phyloP scores from a whole-genome alignment of 2,888 invertebrate genomes.

The Leptinotarsa peninsularis region DNA sequence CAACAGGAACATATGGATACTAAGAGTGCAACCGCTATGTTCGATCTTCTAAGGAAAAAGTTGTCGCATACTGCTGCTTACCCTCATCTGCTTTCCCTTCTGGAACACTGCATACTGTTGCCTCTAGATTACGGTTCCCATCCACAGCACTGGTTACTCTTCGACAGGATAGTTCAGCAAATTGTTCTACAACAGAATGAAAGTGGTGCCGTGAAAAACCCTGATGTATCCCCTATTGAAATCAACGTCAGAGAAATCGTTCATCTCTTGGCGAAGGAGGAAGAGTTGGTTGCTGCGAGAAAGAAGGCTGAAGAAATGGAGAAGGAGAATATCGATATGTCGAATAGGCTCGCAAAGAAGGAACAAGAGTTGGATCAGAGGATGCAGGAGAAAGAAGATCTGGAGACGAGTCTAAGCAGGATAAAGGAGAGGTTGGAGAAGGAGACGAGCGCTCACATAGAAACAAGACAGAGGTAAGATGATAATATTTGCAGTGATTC shows the following conservation, averaged over 20 bases:
- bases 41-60: constrained; percentile 88
- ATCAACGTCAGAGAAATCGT: constrained; percentile 94
- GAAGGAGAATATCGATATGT: constrained; percentile 88
- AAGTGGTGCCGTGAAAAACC: constrained; percentile 71
- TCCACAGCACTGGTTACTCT: constrained; percentile 92
- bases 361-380: constrained; percentile 92
- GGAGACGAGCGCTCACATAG: constrained; percentile 88
- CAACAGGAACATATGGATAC: constrained; percentile 93
- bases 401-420: constrained; percentile 82
- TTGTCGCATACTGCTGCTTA: constrained; percentile 93
- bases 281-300: constrained; percentile 88
- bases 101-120: constrained; percentile 88
- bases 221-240: constrained; percentile 86
- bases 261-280: constrained; percentile 91
- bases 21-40: constrained; percentile 93
- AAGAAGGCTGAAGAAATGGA: constrained; percentile 89
- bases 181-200: constrained; percentile 83
- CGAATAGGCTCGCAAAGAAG: constrained; percentile 87
- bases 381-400: constrained; percentile 92
- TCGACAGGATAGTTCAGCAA: constrained; percentile 94
- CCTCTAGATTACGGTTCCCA: constrained; percentile 88
- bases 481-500: too few relatives aligned
- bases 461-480: constrained; percentile 75
- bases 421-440: constrained; percentile 90
- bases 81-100: constrained; percentile 89